Conservation (phyloP, 2,888 invertebrate genomes). For the Taenaris catops region DNA sequence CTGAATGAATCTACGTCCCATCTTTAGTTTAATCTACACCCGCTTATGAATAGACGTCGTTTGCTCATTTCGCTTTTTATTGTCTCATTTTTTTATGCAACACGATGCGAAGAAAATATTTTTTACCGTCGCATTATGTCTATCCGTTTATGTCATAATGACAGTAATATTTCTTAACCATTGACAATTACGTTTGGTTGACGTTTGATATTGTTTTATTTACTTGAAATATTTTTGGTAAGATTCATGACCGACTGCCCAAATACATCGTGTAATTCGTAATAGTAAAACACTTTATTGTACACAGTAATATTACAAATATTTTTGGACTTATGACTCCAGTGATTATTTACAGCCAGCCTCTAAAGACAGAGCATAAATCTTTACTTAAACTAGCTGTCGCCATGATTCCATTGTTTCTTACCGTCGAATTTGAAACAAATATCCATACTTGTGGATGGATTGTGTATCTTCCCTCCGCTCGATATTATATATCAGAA, state of each 20-base stretch:
- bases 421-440: too few species aligned
- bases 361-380: too few species aligned
- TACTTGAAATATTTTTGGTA: too few species aligned
- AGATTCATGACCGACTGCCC: too few species aligned
- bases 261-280: too few species aligned
- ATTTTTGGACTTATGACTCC: too few species aligned
- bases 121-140: conserved; percentile 2
- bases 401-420: too few species aligned
- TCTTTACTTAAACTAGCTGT: too few species aligned
- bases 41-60: conserved; percentile 19
- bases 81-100: neutral
- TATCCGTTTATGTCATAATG: conserved; percentile 25
- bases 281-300: too few species aligned
- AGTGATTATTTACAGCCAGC: too few species aligned
- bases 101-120: conserved; percentile 4
- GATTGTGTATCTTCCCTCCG: conserved; percentile 1
- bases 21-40: conserved; percentile 26
- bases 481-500: conserved; percentile 2
- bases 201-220: conserved; percentile 3
- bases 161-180: conserved; percentile 12
- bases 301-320: too few species aligned
- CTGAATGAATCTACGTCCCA: conserved; percentile 48
- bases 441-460: conserved; percentile 1
- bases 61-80: conserved; percentile 11
- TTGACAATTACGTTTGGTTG: conserved; percentile 10